Percentiles rank a stretch among this genome's conserved stretches.
Evolutionary conservation across 2,797 vertebrate genomes (phyloP).

Genomic region (Pterois miles): DNA sequence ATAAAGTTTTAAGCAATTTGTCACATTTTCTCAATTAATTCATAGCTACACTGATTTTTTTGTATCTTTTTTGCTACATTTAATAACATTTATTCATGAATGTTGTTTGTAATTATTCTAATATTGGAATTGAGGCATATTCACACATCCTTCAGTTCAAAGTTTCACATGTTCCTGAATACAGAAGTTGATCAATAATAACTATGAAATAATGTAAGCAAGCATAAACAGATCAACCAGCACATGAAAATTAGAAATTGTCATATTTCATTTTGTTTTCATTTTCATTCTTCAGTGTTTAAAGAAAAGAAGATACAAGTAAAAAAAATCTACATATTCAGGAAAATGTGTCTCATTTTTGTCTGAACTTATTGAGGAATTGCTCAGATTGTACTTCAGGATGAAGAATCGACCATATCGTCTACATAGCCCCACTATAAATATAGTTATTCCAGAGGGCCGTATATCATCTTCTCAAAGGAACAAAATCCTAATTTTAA

Average conservation of each 20-base stretch:
- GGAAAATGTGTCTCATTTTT: not conserved
- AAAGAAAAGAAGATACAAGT: not conserved
- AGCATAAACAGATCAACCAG: too few species aligned
- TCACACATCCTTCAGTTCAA: too few species aligned
- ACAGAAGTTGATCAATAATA: not conserved
- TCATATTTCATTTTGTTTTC: not conserved
- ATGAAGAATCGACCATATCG: not conserved
- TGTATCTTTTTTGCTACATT: too few species aligned
- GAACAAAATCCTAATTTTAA: not conserved
- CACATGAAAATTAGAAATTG: not conserved
- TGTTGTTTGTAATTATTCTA: not conserved
- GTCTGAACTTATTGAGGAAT: not conserved
- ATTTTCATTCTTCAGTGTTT: not conserved
- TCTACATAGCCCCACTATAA: not conserved
- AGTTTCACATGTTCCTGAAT: not conserved
- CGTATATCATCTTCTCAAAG: not conserved
- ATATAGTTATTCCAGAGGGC: not conserved
- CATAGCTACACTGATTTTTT: too few species aligned
- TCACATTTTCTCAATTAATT: too few species aligned
- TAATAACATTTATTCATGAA: not conserved
- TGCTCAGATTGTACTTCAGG: not conserved
- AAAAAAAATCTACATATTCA: not conserved
- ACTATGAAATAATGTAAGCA: not conserved
- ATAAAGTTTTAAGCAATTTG: too few species aligned
- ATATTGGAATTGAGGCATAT: not conserved